phyloP scores from a whole-genome alignment of 2,888 invertebrate genomes.

The Pristionchus japonicus region DNA sequence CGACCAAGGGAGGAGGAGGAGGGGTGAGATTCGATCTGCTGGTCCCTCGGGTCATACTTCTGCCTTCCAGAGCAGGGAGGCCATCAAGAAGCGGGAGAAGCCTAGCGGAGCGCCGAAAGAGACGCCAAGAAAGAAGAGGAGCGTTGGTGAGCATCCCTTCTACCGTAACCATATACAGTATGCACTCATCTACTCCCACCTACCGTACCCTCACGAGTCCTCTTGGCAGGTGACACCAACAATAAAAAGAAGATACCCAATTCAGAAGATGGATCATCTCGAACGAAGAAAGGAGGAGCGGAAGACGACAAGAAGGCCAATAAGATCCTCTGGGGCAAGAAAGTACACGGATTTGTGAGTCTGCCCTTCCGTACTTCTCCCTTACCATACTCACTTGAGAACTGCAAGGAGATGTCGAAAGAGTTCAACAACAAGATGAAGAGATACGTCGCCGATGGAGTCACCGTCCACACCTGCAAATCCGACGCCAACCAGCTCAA shows the following conservation, averaged over 20 bases:
- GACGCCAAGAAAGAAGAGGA: neutral
- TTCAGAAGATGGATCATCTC: neutral
- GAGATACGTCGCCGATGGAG: neutral
- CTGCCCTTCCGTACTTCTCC: no score
- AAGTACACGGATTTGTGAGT: neutral
- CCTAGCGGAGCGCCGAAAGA: neutral
- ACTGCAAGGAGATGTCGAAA: neutral
- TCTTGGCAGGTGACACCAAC: no score
- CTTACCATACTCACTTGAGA: neutral
- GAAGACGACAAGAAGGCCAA: neutral
- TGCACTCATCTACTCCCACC: neutral
- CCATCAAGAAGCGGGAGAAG: neutral
- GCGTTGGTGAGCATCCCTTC: neutral
- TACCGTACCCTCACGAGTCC: neutral
- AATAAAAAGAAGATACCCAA: no score
- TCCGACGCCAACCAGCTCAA: neutral
- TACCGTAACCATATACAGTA: neutral
- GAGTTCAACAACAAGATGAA: conserved; percentile 44
- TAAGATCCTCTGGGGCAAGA: neutral
- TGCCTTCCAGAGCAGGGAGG: neutral
- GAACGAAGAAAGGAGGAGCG: neutral
- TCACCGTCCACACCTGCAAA: neutral
- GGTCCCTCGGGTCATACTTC: neutral
- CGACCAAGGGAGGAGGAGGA: no score
- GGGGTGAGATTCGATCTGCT: neutral